Conservation (phyloP, 2,797 vertebrate species). For the Cygnus olor region DNA sequence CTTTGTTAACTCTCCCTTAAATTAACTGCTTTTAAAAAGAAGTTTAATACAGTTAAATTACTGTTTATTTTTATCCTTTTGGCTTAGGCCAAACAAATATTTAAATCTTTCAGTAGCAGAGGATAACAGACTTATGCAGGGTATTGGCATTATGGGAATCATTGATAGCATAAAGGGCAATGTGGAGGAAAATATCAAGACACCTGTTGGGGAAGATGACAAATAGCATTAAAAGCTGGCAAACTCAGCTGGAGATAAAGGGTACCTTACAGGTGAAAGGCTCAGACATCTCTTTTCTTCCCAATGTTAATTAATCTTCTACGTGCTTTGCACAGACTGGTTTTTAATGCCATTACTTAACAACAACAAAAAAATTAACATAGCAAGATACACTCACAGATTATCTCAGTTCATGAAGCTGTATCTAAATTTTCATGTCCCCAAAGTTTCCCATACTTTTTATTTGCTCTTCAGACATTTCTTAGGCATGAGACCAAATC, state of each 20-base stretch:
- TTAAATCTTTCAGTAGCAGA: neutral
- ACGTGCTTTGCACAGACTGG: neutral
- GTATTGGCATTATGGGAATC: neutral
- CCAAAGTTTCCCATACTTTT: neutral
- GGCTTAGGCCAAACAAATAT: neutral
- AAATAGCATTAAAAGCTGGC: conserved; percentile 48
- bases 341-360: conserved; percentile 11
- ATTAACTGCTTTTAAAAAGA: neutral
- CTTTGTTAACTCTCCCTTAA: neutral
- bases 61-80: neutral
- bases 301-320: conserved; percentile 49
- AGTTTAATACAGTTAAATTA: neutral
- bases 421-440: neutral
- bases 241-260: conserved; percentile 61
- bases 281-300: conserved; percentile 34
- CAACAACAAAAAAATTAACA: neutral
- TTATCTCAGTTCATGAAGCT: neutral
- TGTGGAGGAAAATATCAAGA: neutral
- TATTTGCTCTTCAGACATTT: neutral
- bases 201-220: conserved; percentile 5
- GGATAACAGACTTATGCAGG: neutral
- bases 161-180: neutral
- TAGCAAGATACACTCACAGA: neutral
- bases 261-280: conserved; percentile 55
- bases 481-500: neutral